phyloP scores from a whole-genome alignment of 2,797 vertebrate genomes.

The Dendrocincla fuliginosa region DNA sequence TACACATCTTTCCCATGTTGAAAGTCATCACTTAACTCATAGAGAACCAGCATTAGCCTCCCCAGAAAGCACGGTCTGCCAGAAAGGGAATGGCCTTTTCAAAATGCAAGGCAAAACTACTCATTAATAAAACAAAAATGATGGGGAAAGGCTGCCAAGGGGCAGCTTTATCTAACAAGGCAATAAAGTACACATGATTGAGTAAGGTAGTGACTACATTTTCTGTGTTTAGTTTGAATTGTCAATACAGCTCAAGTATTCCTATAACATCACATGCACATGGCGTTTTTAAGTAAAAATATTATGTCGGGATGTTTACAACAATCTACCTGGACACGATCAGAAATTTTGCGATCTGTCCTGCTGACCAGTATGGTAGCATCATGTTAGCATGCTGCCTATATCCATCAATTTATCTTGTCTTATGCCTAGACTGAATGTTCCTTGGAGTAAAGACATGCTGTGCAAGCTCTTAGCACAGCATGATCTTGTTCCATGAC shows the following conservation, averaged over 20 bases:
- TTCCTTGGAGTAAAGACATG: neutral
- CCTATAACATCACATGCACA: neutral
- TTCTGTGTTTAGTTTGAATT: neutral
- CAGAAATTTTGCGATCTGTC: neutral
- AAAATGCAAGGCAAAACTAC: constrained; percentile 53
- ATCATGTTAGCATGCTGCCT: neutral
- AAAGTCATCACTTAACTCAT: constrained; percentile 13
- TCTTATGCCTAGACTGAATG: neutral
- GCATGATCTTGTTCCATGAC: neutral
- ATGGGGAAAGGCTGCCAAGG: constrained; percentile 52
- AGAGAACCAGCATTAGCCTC: constrained; percentile 18
- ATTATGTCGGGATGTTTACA: neutral
- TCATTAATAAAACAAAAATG: constrained; percentile 68
- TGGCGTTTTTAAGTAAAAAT: neutral
- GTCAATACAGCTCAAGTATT: neutral
- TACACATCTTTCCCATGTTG: constrained; percentile 2
- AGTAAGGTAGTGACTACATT: constrained; percentile 30
- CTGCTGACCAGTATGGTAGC: neutral
- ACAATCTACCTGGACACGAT: neutral
- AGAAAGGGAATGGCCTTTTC: constrained; percentile 45
- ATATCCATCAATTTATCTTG: neutral
- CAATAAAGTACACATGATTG: constrained; percentile 40
- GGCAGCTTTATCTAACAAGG: constrained; percentile 60
- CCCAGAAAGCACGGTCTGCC: constrained; percentile 15
- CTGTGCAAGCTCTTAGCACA: neutral